Conservation (phyloP, 2,888 invertebrate species). For the Drosophila formosana region DNA sequence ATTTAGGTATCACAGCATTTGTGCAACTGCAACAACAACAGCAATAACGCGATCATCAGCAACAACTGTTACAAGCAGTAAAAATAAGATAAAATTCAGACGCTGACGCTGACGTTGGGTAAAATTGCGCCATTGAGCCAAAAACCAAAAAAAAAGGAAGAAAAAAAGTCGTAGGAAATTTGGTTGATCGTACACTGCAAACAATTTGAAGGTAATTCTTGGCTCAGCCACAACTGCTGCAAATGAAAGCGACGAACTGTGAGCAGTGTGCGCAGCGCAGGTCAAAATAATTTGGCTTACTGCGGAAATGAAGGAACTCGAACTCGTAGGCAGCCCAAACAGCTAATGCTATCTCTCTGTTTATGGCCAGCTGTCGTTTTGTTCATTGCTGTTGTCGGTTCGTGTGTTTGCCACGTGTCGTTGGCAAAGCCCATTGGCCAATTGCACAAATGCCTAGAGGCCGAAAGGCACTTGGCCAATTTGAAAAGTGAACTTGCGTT, state of each 20-base stretch:
- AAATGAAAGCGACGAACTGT: constrained; percentile 20
- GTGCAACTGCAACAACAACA: constrained; percentile 42
- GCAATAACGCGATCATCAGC: constrained; percentile 50
- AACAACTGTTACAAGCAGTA: constrained; percentile 76
- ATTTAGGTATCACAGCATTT: constrained; percentile 51
- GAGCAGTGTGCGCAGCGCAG: constrained; percentile 64
- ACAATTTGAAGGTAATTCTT: constrained; percentile 1
- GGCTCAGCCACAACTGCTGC: background rate
- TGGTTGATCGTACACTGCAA: constrained; percentile 44
- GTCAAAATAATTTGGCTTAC: constrained; percentile 73
- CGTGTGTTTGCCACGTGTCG: constrained; percentile 80
- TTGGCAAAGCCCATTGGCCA: constrained; percentile 57
- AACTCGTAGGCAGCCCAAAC: constrained; percentile 15
- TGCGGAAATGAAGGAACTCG: constrained; percentile 57
- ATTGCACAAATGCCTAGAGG: constrained; percentile 48
- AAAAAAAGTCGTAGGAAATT: constrained; percentile 41
- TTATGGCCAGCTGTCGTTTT: constrained; percentile 64
- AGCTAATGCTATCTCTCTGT: constrained; percentile 51
- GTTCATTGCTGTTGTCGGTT: constrained; percentile 38
- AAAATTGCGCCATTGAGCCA: constrained; percentile 71
- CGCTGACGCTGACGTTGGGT: constrained; percentile 48
- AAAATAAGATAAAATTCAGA: constrained; percentile 76
- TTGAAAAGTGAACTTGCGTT: constrained; percentile 74
- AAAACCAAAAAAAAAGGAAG: constrained; percentile 29
- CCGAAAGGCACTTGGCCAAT: constrained; percentile 25